These are phyloP conservation scores for Leucoraja erinaceus DNA, from an alignment of 2,113 vertebrate genomes.

Conservation along the genomic window DNA sequence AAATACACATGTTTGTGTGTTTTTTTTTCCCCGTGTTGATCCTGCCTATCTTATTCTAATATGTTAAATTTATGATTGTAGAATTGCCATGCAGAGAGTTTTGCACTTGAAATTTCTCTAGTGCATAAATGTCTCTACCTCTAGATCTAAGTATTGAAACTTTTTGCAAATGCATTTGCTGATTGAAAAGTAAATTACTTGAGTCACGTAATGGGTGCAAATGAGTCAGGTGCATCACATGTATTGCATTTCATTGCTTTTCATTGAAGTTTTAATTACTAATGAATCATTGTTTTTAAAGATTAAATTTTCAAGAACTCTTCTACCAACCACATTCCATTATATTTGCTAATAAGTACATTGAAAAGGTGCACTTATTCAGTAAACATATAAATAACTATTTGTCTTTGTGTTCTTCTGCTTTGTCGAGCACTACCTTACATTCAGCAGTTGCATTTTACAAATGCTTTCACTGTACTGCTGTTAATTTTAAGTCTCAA, in stretches of 20 bases:
- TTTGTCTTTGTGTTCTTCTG: neutral
- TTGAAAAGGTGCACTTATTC: neutral
- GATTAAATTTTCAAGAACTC: neutral
- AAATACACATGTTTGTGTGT: neutral
- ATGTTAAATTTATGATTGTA: neutral
- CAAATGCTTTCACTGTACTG: too few species aligned
- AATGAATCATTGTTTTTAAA: neutral
- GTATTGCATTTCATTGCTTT: neutral
- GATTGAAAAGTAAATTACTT: neutral
- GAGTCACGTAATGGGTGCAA: neutral
- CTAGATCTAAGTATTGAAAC: too few species aligned
- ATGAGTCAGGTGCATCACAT: neutral
- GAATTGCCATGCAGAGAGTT: neutral
- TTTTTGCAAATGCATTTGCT: neutral
- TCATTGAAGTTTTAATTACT: neutral
- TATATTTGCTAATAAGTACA: neutral
- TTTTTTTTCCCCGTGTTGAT: neutral
- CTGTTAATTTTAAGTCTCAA: too few species aligned
- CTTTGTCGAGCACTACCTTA: neutral
- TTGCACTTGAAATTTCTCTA: too few species aligned
- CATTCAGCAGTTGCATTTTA: neutral
- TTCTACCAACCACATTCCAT: too few species aligned
- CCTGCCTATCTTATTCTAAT: too few species aligned
- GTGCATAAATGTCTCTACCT: too few species aligned
- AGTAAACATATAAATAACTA: neutral